Conservation (phyloP, 2,888 invertebrate species). For the Iphiclides podalirius region DNA sequence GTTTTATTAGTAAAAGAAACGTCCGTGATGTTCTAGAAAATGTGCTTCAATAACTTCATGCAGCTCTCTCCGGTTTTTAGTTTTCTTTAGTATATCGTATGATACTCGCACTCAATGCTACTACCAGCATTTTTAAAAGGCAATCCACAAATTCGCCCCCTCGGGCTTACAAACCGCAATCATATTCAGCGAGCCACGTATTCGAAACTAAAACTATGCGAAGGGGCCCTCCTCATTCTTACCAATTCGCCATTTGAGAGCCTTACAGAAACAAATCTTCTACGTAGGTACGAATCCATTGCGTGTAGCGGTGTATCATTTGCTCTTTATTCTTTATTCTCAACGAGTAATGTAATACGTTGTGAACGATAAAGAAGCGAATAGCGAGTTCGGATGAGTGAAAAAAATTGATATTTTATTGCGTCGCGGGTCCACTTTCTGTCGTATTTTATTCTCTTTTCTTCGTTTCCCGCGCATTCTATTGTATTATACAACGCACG, state of each 20-base stretch:
- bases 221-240: conserved; percentile 30
- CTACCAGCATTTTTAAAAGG: conserved; percentile 10
- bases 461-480: conserved; percentile 49
- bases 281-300: no score
- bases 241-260: no score
- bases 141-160: conserved; percentile 29
- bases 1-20: no score
- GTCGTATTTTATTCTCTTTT: conserved; percentile 71
- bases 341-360: neutral
- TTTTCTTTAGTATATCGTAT: neutral
- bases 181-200: conserved; percentile 37
- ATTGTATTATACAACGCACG: conserved; percentile 34
- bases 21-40: no score
- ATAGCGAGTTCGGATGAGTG: conserved; percentile 34
- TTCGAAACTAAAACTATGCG: conserved; percentile 59
- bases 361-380: neutral
- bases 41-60: no score
- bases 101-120: neutral
- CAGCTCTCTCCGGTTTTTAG: neutral
- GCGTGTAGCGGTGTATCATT: no score
- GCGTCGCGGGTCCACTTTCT: conserved; percentile 67
- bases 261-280: no score
- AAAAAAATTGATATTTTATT: conserved; percentile 78
- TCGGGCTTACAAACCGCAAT: conserved; percentile 32
- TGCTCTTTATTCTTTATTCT: neutral